Evolutionary conservation across 2,888 invertebrate genomes (phyloP).

Genomic region (Oscheius myriophilus): DNA sequence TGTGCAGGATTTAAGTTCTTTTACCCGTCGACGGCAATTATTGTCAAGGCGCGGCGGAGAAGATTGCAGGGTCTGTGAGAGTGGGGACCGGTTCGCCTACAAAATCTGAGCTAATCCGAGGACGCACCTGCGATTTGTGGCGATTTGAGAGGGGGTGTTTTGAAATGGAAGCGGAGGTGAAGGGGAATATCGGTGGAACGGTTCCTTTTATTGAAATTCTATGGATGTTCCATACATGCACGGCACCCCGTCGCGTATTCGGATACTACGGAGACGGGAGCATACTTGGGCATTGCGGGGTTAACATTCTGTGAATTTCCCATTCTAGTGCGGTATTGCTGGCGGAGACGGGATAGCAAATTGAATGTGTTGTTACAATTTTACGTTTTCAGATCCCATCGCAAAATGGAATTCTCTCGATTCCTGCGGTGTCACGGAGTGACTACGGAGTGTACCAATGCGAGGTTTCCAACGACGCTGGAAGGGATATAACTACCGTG

Average conservation of each 20-base stretch:
- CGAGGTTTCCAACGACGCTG: slow-evolving; percentile 87
- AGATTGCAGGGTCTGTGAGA: slow-evolving; percentile 9
- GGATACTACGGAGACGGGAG: too few species aligned
- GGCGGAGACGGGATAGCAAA: background rate
- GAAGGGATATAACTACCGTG: slow-evolving; percentile 82
- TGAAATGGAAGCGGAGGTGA: too few species aligned
- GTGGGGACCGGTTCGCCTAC: slow-evolving; percentile 12
- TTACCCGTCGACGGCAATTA: slow-evolving; percentile 16
- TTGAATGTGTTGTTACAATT: background rate
- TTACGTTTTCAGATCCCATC: slow-evolving; percentile 35
- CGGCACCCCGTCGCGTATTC: slow-evolving; percentile 1
- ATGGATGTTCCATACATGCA: too few species aligned
- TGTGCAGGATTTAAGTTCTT: slow-evolving; percentile 8
- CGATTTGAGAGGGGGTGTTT: background rate
- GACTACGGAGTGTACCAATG: slow-evolving; percentile 89
- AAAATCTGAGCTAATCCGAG: slow-evolving; percentile 33
- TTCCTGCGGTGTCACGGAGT: slow-evolving; percentile 33
- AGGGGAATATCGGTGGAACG: too few species aligned
- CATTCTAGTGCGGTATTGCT: too few species aligned
- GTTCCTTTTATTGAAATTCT: too few species aligned
- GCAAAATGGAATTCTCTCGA: slow-evolving; percentile 37
- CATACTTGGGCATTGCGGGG: too few species aligned
- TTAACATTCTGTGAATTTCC: too few species aligned
- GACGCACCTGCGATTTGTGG: background rate
- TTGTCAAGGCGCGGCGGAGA: slow-evolving; percentile 1